These are phyloP conservation scores for Cololabis saira DNA, from an alignment of 2,113 vertebrate species.

Conservation along the genomic window DNA sequence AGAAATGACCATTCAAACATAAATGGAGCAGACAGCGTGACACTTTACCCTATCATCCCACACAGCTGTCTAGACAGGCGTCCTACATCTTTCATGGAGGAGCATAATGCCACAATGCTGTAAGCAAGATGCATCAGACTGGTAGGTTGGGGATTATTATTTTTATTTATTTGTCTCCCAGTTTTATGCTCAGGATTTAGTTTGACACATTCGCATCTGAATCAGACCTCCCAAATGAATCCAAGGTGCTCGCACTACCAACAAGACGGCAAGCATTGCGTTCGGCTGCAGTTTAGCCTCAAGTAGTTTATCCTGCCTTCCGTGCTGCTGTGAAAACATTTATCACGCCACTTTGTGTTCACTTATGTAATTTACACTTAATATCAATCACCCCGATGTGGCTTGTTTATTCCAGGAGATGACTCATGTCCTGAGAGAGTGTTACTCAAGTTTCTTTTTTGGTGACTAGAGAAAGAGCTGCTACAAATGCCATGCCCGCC, in stretches of 20 bases:
- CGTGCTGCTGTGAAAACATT: constrained; percentile 31
- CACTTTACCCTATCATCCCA: constrained; percentile 16
- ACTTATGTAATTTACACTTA: constrained; percentile 26
- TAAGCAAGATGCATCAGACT: constrained; percentile 3
- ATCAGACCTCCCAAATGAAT: constrained; percentile 53
- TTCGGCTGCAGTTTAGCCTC: constrained; percentile 52
- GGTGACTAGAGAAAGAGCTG: constrained; percentile 50
- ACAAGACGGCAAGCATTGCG: constrained; percentile 24
- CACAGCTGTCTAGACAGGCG: constrained; percentile 29
- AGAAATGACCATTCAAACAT: constrained; percentile 24
- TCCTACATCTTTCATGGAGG: constrained; percentile 31
- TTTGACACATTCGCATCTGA: constrained; percentile 30
- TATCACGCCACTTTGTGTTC: constrained; percentile 20
- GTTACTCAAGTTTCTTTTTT: constrained; percentile 42
- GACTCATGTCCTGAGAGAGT: constrained; percentile 8
- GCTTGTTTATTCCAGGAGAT: constrained; percentile 42
- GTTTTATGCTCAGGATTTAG: constrained; percentile 25
- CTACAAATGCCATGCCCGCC: constrained; percentile 37
- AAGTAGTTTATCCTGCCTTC: constrained; percentile 34
- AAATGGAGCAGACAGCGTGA: constrained; percentile 6
- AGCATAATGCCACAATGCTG: constrained; percentile 12
- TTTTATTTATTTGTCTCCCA: constrained; percentile 27
- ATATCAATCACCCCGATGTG: constrained; percentile 32
- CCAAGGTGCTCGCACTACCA: constrained; percentile 52
- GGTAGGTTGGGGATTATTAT: neutral